A percentile compares a stretch with the other conserved stretches of the same genome.
Conservation (phyloP, 2,888 invertebrate genomes). For the Chymomyza amoena region DNA sequence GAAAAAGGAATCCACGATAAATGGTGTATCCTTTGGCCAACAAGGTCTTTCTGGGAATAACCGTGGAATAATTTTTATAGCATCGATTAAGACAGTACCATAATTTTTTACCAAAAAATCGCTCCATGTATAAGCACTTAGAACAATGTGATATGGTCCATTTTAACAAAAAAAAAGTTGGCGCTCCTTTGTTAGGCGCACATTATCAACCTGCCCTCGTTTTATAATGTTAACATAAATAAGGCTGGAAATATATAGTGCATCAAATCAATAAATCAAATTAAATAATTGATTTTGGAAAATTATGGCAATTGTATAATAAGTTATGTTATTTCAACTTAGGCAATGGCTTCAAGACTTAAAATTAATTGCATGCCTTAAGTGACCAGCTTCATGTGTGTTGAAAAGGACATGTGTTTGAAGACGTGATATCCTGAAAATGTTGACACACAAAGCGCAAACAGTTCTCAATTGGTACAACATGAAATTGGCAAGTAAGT, state of each 20-base stretch:
- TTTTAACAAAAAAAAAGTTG: no score
- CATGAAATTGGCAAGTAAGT: not conserved
- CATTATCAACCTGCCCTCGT: no score
- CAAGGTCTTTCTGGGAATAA: no score
- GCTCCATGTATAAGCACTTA: no score
- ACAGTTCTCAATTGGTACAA: not conserved
- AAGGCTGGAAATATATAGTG: constrained; percentile 29
- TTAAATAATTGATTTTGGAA: constrained; percentile 49
- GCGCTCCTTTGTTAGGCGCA: no score
- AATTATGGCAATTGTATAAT: not conserved
- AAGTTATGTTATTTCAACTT: not conserved
- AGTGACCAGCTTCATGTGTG: not conserved
- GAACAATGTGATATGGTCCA: no score
- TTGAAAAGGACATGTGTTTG: not conserved
- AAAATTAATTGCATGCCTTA: not conserved
- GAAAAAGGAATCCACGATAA: no score
- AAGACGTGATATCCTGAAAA: not conserved
- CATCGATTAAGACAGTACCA: no score
- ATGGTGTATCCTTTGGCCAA: no score
- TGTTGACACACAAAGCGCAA: not conserved
- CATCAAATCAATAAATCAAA: constrained; percentile 56
- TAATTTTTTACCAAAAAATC: no score
- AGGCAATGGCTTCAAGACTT: not conserved
- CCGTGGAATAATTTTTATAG: no score
- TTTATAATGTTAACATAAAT: no score